Conservation (phyloP, 2,888 invertebrate species). For the Drosophila siamana region DNA sequence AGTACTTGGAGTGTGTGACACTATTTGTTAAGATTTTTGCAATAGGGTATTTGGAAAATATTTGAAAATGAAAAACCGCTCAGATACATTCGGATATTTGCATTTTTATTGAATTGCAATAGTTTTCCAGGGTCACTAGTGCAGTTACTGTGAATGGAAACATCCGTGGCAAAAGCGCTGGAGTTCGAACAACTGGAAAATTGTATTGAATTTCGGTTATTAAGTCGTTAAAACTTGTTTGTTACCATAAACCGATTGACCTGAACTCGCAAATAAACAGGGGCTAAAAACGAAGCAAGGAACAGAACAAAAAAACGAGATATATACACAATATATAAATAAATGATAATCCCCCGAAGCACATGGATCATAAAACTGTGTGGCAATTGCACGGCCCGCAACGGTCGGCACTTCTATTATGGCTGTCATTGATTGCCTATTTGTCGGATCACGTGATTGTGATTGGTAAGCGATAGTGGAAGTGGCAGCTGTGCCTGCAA, state of each 20-base stretch:
- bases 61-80: constrained; percentile 9
- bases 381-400: constrained; percentile 11
- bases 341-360: constrained; percentile 47
- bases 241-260: constrained; percentile 57
- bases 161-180: constrained; percentile 12
- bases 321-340: constrained; percentile 23
- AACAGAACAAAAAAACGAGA: constrained; percentile 7
- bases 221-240: constrained; percentile 74
- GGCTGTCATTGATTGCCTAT: constrained; percentile 67
- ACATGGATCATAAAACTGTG: constrained; percentile 40
- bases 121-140: constrained; percentile 65
- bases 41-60: constrained; percentile 7
- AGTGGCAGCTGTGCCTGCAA: constrained; percentile 12
- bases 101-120: constrained; percentile 80
- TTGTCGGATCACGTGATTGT: constrained; percentile 69
- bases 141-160: constrained; percentile 1
- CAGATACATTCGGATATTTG: constrained; percentile 59
- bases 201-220: constrained; percentile 79
- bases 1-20: background rate
- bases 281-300: constrained; percentile 24
- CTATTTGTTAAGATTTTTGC: background rate
- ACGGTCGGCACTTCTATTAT: constrained; percentile 55
- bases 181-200: constrained; percentile 68
- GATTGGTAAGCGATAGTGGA: constrained; percentile 45
- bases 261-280: constrained; percentile 38